Percentiles rank a stretch among this genome's conserved stretches.
Evolutionary conservation across 2,888 invertebrate genomes (phyloP).

Genomic region (Drosophila quinaria): DNA sequence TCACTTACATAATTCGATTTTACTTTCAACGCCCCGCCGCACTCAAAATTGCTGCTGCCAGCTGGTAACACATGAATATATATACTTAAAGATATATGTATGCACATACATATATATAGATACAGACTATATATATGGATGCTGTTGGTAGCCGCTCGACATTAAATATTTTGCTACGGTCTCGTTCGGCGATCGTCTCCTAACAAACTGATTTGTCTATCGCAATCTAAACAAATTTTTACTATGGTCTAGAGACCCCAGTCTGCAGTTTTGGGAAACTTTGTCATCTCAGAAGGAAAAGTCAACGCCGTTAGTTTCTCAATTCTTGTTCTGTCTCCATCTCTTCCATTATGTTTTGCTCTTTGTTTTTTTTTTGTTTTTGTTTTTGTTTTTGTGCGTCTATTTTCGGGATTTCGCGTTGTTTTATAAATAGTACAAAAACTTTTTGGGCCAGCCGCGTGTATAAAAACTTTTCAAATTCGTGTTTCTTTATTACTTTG

Average conservation of each 20-base stretch:
- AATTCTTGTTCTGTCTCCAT: conserved; percentile 42
- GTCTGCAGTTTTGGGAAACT: conserved; percentile 11
- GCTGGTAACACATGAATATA: conserved; percentile 70
- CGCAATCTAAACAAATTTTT: conserved; percentile 67
- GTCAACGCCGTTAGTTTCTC: conserved; percentile 54
- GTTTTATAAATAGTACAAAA: conserved; percentile 52
- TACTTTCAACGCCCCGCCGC: conserved; percentile 65
- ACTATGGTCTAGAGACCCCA: conserved; percentile 63
- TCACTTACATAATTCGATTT: conserved; percentile 74
- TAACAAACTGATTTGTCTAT: conserved; percentile 79
- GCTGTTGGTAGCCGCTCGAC: conserved; percentile 60
- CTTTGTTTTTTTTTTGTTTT: conserved; percentile 4
- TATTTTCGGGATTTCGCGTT: conserved; percentile 58
- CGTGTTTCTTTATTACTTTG: conserved; percentile 2
- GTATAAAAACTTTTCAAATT: conserved; percentile 26
- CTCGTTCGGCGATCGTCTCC: conserved; percentile 83
- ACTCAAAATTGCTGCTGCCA: conserved; percentile 73
- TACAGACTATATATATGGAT: conserved; percentile 39
- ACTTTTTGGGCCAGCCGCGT: conserved; percentile 37
- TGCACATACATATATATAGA: conserved; percentile 27
- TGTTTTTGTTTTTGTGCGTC: conserved; percentile 16
- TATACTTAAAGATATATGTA: conserved; percentile 49
- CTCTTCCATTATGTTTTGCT: conserved; percentile 41
- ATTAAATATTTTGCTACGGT: conserved; percentile 75
- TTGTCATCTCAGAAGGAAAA: conserved; percentile 59